Percentiles rank a stretch among this genome's conserved stretches.
phyloP scores from a whole-genome alignment of 2,113 vertebrate genomes.

The Oplegnathus fasciatus region DNA sequence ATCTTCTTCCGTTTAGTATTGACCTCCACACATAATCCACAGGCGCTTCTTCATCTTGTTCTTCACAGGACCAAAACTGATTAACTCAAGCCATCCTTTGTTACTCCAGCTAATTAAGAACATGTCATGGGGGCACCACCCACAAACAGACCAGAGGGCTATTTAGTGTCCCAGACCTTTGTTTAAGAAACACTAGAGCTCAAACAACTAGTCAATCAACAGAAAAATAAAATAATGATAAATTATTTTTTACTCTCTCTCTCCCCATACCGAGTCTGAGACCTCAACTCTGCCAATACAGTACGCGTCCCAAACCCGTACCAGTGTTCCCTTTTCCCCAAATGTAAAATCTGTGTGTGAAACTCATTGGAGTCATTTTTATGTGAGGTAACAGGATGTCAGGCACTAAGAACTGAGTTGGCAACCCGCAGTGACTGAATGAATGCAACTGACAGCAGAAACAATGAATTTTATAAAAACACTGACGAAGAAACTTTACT shows the following conservation, averaged over 20 bases:
- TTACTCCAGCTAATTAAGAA: constrained; percentile 1
- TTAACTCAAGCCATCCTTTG: neutral
- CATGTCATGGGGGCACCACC: neutral
- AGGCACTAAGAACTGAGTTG: neutral
- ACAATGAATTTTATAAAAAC: neutral
- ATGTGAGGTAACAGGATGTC: neutral
- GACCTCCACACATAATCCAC: neutral
- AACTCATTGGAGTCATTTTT: neutral
- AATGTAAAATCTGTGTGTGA: neutral
- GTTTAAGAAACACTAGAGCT: neutral
- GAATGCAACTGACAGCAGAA: neutral
- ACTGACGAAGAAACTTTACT: neutral
- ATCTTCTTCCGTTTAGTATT: neutral
- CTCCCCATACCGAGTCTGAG: neutral
- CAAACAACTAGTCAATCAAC: neutral
- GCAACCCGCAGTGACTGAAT: neutral
- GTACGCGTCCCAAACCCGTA: neutral
- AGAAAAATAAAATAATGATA: neutral
- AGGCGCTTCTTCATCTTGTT: neutral
- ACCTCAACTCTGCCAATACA: neutral
- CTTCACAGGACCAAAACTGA: neutral
- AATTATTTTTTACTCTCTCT: neutral
- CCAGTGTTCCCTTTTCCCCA: neutral
- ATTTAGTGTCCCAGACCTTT: neutral
- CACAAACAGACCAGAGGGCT: neutral